Evolutionary conservation across 2,797 vertebrate species (phyloP).

Genomic region (Schizopygopsis malacanthus): DNA sequence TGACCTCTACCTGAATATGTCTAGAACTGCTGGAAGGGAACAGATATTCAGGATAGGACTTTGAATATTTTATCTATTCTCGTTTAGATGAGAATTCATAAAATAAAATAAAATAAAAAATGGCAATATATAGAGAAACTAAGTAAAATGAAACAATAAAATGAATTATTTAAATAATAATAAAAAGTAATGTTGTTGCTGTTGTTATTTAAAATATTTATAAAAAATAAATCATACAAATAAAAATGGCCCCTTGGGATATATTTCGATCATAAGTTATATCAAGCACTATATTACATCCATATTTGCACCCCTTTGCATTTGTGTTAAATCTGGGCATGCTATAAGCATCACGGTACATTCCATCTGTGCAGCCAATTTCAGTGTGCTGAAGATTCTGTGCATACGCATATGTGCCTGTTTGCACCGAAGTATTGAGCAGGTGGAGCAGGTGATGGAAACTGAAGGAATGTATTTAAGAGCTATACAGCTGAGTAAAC

Average conservation of each 20-base stretch:
- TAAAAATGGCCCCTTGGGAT: neutral
- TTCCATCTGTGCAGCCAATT: conserved; percentile 88
- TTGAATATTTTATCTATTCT: neutral
- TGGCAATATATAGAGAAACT: neutral
- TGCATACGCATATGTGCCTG: neutral
- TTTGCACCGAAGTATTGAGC: conserved; percentile 75
- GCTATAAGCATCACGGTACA: conserved; percentile 89
- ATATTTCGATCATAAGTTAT: conserved; percentile 74
- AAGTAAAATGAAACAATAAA: neutral
- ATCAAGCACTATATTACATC: conserved; percentile 90
- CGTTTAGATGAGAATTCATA: neutral
- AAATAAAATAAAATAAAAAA: neutral
- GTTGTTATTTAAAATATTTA: neutral
- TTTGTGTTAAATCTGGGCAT: conserved; percentile 83
- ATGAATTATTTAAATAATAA: neutral
- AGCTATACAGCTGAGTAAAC: conserved; percentile 90
- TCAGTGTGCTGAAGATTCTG: conserved; percentile 76
- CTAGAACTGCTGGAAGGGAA: neutral
- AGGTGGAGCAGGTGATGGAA: conserved; percentile 74
- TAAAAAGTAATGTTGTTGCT: neutral
- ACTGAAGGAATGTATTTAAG: conserved; percentile 83
- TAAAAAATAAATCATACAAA: neutral
- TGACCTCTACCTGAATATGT: neutral
- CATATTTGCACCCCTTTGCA: conserved; percentile 69
- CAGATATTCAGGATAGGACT: neutral